phyloP scores from a whole-genome alignment of 2,888 invertebrate species.

The Oxytorus armatus region DNA sequence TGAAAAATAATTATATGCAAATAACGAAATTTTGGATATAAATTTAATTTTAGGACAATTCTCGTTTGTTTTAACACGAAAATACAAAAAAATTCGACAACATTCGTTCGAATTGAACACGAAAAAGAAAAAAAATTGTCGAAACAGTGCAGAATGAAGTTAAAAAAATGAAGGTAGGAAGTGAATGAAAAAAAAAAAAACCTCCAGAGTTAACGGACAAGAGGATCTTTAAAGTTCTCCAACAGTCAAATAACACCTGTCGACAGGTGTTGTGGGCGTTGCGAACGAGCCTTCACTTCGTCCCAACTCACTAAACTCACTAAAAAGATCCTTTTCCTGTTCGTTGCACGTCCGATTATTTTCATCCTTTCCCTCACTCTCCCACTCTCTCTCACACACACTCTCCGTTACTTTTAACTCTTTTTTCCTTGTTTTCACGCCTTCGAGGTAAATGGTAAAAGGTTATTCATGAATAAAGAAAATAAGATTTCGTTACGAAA shows the following conservation, averaged over 20 bases:
- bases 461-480: constrained; percentile 14
- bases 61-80: no score
- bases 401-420: background rate
- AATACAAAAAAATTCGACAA: no score
- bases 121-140: background rate
- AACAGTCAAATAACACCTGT: constrained; percentile 76
- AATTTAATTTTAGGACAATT: no score
- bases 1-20: no score
- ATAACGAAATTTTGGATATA: no score
- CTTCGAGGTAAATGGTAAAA: constrained; percentile 9
- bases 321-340: constrained; percentile 54
- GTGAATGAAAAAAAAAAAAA: constrained; percentile 30
- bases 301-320: constrained; percentile 42
- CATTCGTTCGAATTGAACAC: background rate
- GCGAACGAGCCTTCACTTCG: constrained; percentile 40
- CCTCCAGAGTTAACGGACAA: constrained; percentile 17
- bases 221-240: constrained; percentile 66
- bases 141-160: background rate
- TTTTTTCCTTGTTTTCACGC: constrained; percentile 12
- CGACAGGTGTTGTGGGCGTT: constrained; percentile 76
- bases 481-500: constrained; percentile 22
- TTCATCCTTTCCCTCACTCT: constrained; percentile 32
- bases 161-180: background rate
- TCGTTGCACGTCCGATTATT: constrained; percentile 55
- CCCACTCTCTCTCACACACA: constrained; percentile 5